Base-by-base conservation (phyloP, 2,113 vertebrate species). In the Cyanoramphus novaezelandiae region DNA sequence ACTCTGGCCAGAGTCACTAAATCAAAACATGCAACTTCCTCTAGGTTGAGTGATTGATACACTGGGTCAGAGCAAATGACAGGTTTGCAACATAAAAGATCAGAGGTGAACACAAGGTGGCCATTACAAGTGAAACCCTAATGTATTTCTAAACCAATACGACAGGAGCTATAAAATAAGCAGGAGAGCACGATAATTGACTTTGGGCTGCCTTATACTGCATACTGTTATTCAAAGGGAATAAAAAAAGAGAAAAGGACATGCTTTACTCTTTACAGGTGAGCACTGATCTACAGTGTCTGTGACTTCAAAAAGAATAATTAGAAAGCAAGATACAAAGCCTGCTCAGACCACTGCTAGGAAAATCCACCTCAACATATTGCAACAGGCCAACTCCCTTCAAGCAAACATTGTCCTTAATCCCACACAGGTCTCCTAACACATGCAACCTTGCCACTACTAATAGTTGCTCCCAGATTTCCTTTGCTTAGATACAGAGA, bases 41-140 rank as follows among this genome's bases (percentile, higher is more conserved):
- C n/a, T 63, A 75, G 55, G 81, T 21, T 49, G n/a, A 88, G 49
- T 9, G 21, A 31, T 49, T 90, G 85, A 92, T 81, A 50, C 35
- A 21, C 12, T n/a, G 39, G 84, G 82, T 72, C 81, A 88, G 65
- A 76, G 64, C 31, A 87, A 89, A 72, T 25, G 71, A 76, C 46
- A 90, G 59, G 43, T 55, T 95, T 89, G 69, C 60, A 84, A 72
- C 46, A 72, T 57, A 31, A 85, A 41, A 74, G 63, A 80, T 70
- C 90, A 91, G 63, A 92, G 80, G 79, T 94, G 93, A 94, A 77
- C 17, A 52, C 46, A 90, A 88, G 77, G 92, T 86, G 90, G 70
- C 82, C 70, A 35, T 85, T 65, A 82, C 41, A 50, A n/a, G 59
- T 11, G 16, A 83, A 88, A 55, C 60, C 49, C 53, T 49, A 72